These are phyloP conservation scores for Drosophila burlai DNA, from an alignment of 1,140 invertebrate genomes.

Conservation along the genomic window DNA sequence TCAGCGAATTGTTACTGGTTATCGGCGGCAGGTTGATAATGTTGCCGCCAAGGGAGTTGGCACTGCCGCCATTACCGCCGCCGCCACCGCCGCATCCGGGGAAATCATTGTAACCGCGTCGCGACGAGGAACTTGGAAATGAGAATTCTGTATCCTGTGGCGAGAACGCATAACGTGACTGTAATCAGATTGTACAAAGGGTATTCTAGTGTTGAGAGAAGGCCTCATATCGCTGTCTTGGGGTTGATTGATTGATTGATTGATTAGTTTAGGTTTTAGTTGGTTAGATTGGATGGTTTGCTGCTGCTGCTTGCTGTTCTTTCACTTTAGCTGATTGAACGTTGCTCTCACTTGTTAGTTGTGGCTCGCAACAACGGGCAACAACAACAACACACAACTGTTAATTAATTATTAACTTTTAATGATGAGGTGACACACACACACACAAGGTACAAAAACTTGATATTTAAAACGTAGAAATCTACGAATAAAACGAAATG, in stretches of 20 bases:
- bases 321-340: conserved; percentile 7
- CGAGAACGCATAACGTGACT: conserved; percentile 85
- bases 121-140: conserved; percentile 82
- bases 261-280: conserved; percentile 24
- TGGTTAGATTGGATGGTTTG: conserved; percentile 4
- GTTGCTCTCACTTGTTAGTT: conserved; percentile 10
- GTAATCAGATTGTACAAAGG: conserved; percentile 83
- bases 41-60: conserved; percentile 71
- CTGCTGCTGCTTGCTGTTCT: conserved; percentile 31
- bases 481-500: conserved; percentile 31
- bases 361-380: conserved; percentile 11
- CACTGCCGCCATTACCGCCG: conserved; percentile 74
- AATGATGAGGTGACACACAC: conserved; percentile 28
- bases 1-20: conserved; percentile 83
- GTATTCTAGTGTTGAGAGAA: conserved; percentile 80
- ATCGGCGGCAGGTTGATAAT: conserved; percentile 80
- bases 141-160: conserved; percentile 85
- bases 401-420: conserved; percentile 17
- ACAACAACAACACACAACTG: conserved; percentile 17
- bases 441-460: conserved; percentile 19
- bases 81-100: conserved; percentile 63
- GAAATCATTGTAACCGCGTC: conserved; percentile 80
- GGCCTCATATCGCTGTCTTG: conserved; percentile 68
- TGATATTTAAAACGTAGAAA: conserved; percentile 35
- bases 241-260: conserved; percentile 26